Percentiles rank a stretch among this genome's conserved stretches.
These are phyloP conservation scores for Drosophila kepulauana DNA, from an alignment of 1,140 invertebrate genomes.

Conservation along the genomic window DNA sequence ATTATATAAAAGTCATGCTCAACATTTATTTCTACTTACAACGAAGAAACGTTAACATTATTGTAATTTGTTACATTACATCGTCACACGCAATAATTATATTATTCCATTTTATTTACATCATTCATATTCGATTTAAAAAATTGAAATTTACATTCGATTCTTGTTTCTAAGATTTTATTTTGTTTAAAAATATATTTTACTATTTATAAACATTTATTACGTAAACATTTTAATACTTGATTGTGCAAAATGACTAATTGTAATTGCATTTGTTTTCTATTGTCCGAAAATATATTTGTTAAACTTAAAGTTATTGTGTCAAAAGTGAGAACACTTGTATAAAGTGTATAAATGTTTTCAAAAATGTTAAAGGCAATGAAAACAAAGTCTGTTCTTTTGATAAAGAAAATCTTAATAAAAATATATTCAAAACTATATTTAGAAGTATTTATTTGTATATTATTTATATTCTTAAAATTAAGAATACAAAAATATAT, in stretches of 20 bases:
- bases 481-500: too few relatives aligned
- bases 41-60: conserved; percentile 46
- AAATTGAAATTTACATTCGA: conserved; percentile 55
- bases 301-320: conserved; percentile 26
- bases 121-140: conserved; percentile 44
- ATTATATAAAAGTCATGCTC: conserved; percentile 10
- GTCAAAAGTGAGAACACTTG: conserved; percentile 26
- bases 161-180: conserved; percentile 39
- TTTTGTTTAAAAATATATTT: conserved; percentile 47
- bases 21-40: conserved; percentile 44
- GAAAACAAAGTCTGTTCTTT: conserved; percentile 68
- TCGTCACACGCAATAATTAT: conserved; percentile 24
- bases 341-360: conserved; percentile 64
- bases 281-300: conserved; percentile 20
- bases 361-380: conserved; percentile 63
- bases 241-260: conserved; percentile 32
- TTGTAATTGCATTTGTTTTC: conserved; percentile 37
- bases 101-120: conserved; percentile 44
- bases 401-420: conserved; percentile 70
- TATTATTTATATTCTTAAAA: background rate
- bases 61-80: conserved; percentile 39
- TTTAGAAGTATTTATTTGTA: too few relatives aligned
- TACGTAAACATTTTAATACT: conserved; percentile 25
- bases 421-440: conserved; percentile 52
- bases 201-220: conserved; percentile 42